phyloP scores from a whole-genome alignment of 2,888 invertebrate genomes.

The Dichetophora obliterata region DNA sequence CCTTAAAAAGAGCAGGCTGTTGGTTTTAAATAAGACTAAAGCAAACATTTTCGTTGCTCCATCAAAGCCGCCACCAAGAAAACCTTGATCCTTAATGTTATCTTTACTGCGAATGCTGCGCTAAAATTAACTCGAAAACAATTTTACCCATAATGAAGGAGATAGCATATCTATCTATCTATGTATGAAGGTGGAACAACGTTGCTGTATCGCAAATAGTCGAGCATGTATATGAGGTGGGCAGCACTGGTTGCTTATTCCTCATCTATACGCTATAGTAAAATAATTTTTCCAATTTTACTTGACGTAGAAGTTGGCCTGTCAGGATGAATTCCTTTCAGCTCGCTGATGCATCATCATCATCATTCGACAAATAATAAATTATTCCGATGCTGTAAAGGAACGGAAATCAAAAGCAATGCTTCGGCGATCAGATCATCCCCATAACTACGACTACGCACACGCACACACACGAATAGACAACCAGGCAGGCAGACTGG shows the following conservation, averaged over 20 bases:
- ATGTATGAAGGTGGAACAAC: neutral
- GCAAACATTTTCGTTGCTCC: constrained; percentile 49
- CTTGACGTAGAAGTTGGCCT: constrained; percentile 52
- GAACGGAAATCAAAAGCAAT: constrained; percentile 31
- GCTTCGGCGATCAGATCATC: neutral
- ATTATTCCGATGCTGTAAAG: constrained; percentile 29
- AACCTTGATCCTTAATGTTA: constrained; percentile 45
- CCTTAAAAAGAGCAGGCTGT: neutral
- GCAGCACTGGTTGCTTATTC: neutral
- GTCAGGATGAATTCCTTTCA: constrained; percentile 60
- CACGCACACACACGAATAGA: neutral
- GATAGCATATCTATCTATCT: too few species aligned
- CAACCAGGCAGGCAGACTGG: too few species aligned
- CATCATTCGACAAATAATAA: constrained; percentile 18
- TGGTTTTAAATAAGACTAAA: constrained; percentile 55
- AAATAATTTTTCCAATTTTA: neutral
- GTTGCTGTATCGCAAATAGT: too few species aligned
- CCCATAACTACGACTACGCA: neutral
- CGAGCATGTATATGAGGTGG: too few species aligned
- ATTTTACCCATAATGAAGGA: constrained; percentile 12
- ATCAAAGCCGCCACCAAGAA: constrained; percentile 40
- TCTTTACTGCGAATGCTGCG: neutral
- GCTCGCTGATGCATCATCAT: constrained; percentile 55
- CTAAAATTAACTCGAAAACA: constrained; percentile 44
- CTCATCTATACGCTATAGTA: neutral